Evolutionary conservation across 2,797 vertebrate genomes (phyloP).

Genomic region (Chelon auratus): DNA sequence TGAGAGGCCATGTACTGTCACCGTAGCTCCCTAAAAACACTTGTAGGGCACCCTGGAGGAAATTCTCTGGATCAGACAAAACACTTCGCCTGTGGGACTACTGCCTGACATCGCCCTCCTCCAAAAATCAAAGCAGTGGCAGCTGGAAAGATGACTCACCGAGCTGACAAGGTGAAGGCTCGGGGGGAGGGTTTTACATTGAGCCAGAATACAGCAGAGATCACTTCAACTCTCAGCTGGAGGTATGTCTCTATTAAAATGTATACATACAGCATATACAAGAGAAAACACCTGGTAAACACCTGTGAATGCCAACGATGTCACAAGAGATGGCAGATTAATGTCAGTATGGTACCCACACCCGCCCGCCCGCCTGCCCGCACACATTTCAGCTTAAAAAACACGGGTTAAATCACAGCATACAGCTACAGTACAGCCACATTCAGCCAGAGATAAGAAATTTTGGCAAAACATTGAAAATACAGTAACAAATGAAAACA

Average conservation of each 20-base stretch:
- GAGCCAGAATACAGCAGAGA: conserved; percentile 51
- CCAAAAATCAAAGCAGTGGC: conserved; percentile 67
- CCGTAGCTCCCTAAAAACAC: conserved; percentile 41
- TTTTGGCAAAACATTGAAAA: conserved; percentile 53
- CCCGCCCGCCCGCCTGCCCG: not conserved
- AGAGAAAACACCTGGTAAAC: conserved; percentile 47
- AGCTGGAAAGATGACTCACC: conserved; percentile 68
- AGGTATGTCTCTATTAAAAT: conserved; percentile 51
- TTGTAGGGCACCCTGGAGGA: conserved; percentile 55
- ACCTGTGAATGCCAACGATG: conserved; percentile 49
- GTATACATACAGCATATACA: conserved; percentile 53
- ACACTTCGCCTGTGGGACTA: conserved; percentile 57
- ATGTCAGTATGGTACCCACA: conserved; percentile 36
- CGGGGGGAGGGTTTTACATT: conserved; percentile 2
- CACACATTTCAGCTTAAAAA: conserved; percentile 44
- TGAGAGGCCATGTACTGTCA: conserved; percentile 54
- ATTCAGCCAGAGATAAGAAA: conserved; percentile 59
- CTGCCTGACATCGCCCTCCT: conserved; percentile 52
- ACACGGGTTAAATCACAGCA: conserved; percentile 58
- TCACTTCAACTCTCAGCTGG: conserved; percentile 46
- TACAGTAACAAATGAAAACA: conserved; percentile 16
- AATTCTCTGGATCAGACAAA: conserved; percentile 59
- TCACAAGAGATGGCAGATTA: conserved; percentile 60
- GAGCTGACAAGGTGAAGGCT: conserved; percentile 64
- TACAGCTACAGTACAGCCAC: conserved; percentile 62